Evolutionary conservation across 2,113 vertebrate species (phyloP), one percentile per base, ranked within the genome.

Genomic region (Odocoileus virginianus): DNA sequence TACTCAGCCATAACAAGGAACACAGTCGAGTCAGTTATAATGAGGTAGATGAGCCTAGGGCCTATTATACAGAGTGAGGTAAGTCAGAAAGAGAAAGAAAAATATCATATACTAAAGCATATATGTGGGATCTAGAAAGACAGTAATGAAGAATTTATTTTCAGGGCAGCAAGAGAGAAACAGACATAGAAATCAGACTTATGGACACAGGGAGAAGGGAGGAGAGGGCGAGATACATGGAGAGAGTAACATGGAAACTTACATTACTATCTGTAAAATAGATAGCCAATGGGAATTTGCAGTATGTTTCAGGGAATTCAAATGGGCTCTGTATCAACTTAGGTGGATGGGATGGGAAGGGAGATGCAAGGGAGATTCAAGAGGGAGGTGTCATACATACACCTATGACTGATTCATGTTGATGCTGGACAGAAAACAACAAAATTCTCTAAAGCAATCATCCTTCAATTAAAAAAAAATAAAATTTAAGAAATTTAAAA

Each of bases 91-190:
- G 67, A 71, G 67, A 71, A 40, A 71, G 67, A 40, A 71, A 71
- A 71, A 71, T 23, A 71, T 71, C 19, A 17, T 71, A 36, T 71
- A 12, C n/a, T 71, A 40, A 71, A 6, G n/a, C n/a, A 71, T 71
- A 71, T 71, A 12, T 71, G 40, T 71, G n/a, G 19, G 23, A 71
- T 71, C 19, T 71, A 71, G 67, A 71, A 71, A 71, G n/a, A 71
- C 0, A 0, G 5, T 71, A 23, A n/a, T 0, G 2, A 71, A 71
- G 10, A 40, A 71, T 40, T 71, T 40, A 40, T 40, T 71, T 71
- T 40, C n/a, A 71, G n/a, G n/a, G 67, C 19, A 36, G 19, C n/a
- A 71, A 23, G 23, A 71, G n/a, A 71, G n/a, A 71, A 40, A 71
- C 67, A 71, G 67, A 71, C 10, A 71, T 71, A 23, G 67, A 23